Evolutionary conservation across 1,140 invertebrate genomes (phyloP), one percentile per base, ranked within the genome.

Genomic region (Leptinotarsa lineolata): DNA sequence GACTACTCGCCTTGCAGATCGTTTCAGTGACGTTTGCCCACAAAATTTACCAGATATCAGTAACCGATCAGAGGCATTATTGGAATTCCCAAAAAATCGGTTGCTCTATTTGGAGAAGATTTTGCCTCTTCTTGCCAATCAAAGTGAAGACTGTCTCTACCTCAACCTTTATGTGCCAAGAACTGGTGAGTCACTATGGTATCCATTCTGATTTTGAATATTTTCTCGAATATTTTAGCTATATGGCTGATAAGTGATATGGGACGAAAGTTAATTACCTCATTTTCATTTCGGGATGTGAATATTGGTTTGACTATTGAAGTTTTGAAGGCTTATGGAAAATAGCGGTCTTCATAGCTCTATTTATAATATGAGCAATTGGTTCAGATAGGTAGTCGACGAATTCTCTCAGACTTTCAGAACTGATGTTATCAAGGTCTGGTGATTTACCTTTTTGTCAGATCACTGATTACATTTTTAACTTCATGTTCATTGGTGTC

Each of bases 91-190:
- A 11, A 88, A 92, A 45, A 92, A 91, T 15, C 88, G 94, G 20
- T 89, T 96, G 45, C 89, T 91, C 30, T 93, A 95, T 82, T 88
- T 98, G 39, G 91, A 94, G 78, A 90, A 92, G 75, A 87, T 98
- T 76, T 86, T 93, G 69, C 93, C 94, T 11, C 87, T 94, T 75
- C 88, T 98, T 46, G 89, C 89, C 77, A 95, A 97, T 83, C 95
- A 97, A 87, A 95, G 92, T 85, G 97, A 99, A 88, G 97, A 99
- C 88, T 99, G 97, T 85, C 92, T 98, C 79, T 98, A 97, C 85
- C 89, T 98, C 79, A 99, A 99, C 86, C 90, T 99, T 74, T 98
- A 97, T 86, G 94, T 97, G 73, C 97, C 97, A 76, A 90, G 91
- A 79, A 87, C 88, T 82, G 92, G 94, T 94, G 84, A 92, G 91